Evolutionary conservation across 2,113 vertebrate species (phyloP).

Genomic region (Microtus montanus): DNA sequence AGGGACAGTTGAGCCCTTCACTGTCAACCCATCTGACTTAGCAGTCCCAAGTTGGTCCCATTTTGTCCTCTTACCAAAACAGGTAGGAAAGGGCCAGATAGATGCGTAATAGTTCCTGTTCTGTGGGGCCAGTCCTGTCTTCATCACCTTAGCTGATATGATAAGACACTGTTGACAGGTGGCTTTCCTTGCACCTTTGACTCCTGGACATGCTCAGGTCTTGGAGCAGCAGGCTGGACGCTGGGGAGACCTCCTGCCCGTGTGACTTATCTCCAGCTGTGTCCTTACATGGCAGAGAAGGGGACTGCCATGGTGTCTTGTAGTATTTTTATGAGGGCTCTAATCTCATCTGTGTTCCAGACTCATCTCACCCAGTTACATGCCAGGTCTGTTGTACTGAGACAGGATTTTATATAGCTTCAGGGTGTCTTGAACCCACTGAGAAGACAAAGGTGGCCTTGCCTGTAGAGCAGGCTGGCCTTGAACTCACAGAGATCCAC

Average conservation of each 20-base stretch:
- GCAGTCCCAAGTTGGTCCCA: fast-evolving
- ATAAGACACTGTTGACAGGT: neutral
- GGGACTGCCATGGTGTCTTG: neutral
- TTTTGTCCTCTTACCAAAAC: neutral
- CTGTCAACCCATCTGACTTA: neutral
- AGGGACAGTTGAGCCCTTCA: neutral
- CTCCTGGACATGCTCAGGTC: neutral
- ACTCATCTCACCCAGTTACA: neutral
- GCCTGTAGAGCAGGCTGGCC: neutral
- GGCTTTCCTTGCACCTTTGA: neutral
- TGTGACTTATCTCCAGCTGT: neutral
- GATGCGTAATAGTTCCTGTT: neutral
- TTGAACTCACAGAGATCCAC: neutral
- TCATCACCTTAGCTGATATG: neutral
- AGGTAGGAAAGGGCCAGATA: neutral
- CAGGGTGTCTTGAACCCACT: neutral
- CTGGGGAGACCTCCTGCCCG: neutral
- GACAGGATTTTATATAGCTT: neutral
- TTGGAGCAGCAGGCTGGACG: neutral
- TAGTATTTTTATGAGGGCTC: too few relatives aligned
- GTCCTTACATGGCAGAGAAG: neutral
- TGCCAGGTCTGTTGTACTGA: neutral
- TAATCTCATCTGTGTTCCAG: neutral
- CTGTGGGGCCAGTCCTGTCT: neutral
- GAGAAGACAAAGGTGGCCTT: neutral